Evolutionary conservation across 1,140 invertebrate species (phyloP), one percentile per base, ranked within the genome.

Genomic region (Episyrphus balteatus): DNA sequence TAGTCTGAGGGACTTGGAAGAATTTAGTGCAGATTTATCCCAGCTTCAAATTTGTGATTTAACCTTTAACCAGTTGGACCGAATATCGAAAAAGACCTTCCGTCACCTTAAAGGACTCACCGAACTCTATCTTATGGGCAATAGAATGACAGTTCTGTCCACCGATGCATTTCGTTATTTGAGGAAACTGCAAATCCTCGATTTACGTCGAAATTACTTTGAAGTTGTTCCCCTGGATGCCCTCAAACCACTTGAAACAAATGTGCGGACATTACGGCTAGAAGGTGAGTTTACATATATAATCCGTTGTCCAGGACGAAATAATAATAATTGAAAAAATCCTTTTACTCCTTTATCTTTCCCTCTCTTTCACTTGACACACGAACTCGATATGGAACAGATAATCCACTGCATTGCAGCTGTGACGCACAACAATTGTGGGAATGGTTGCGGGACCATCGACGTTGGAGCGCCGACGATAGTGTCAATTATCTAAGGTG

Each of bases 361-460:
- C 14, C 17, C 6, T 41, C 17, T 18, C 17, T 53, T 47, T 33
- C 46, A 48, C 55, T 75, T 72, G n/a, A n/a, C n/a, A n/a, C n/a
- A n/a, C n/a, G n/a, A n/a, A n/a, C n/a, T n/a, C n/a, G n/a, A n/a
- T n/a, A n/a, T n/a, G n/a, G n/a, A n/a, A 19, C 72, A 92, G 87
- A 87, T 57, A 90, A 92, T 70, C 88, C 88, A 32, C 68, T 89
- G 48, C 77, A 81, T 47, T 90, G 87, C 62, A 82, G 80, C 53
- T 90, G 88, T 63, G 84, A 88, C 53, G 80, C 86, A 31, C 83
- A 89, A 70, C 84, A 88, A 55, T 71, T 89, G 12, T 91, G 88
- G 87, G 82, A 83, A 71, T 92, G 88, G 88, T 75, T 91, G 53
- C 75, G 82, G 54, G 86, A 90, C 68, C 88, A 91, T 71, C 78